Evolutionary conservation across 2,888 invertebrate genomes (phyloP).

Genomic region (Melolontha melolontha): DNA sequence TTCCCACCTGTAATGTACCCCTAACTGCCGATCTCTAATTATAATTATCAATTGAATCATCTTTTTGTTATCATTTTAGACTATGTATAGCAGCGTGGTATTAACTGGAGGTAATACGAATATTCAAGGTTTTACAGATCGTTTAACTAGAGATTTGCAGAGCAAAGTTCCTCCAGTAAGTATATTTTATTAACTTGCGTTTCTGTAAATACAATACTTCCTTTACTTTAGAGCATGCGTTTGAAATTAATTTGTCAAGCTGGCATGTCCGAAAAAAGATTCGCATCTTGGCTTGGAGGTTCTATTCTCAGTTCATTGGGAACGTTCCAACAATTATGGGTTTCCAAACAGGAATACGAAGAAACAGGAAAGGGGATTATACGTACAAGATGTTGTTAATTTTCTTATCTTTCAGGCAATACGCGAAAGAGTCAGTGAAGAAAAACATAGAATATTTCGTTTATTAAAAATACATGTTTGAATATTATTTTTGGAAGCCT

Average conservation of each 20-base stretch:
- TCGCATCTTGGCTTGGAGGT: slow-evolving; percentile 82
- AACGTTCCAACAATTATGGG: slow-evolving; percentile 83
- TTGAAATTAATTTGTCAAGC: slow-evolving; percentile 76
- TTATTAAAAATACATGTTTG: background rate
- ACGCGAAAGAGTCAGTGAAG: background rate
- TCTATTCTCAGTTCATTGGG: slow-evolving; percentile 81
- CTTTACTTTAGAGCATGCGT: slow-evolving; percentile 71
- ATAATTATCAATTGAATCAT: too few species aligned
- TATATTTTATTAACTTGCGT: slow-evolving; percentile 31
- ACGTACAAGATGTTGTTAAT: background rate
- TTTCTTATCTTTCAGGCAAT: slow-evolving; percentile 1
- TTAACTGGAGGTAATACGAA: slow-evolving; percentile 80
- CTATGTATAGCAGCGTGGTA: slow-evolving; percentile 77
- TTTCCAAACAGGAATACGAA: slow-evolving; percentile 81
- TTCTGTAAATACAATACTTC: background rate
- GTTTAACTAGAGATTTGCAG: slow-evolving; percentile 76
- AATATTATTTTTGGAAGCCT: too few species aligned
- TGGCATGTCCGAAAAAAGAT: slow-evolving; percentile 74
- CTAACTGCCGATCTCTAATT: too few species aligned
- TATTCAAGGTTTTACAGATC: slow-evolving; percentile 78
- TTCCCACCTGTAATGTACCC: too few species aligned
- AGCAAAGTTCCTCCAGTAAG: slow-evolving; percentile 75
- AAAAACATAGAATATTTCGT: background rate
- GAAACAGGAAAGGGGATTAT: slow-evolving; percentile 74
- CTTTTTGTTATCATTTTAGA: slow-evolving; percentile 63